Evolutionary conservation across 2,113 vertebrate species (phyloP).

Genomic region (Cryptotis parvus): DNA sequence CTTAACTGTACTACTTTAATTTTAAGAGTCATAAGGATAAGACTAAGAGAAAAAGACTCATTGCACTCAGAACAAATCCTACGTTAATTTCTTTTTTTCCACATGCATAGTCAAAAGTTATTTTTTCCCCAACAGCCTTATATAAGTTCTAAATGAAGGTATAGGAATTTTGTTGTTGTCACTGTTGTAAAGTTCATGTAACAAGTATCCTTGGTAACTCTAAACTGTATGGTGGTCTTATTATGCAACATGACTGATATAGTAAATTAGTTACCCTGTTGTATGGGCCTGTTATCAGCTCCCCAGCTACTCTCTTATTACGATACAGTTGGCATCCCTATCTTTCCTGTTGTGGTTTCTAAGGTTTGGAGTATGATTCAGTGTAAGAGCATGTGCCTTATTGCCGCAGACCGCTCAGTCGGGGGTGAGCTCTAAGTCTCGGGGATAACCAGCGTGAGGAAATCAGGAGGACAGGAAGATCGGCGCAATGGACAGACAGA

Average conservation of each 20-base stretch:
- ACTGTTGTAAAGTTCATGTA: background rate
- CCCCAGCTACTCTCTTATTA: background rate
- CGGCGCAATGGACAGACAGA: too few species aligned
- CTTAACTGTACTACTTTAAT: background rate
- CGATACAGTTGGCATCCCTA: background rate
- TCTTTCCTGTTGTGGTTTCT: background rate
- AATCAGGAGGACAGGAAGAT: too few species aligned
- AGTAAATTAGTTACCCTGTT: background rate
- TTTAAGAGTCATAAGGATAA: background rate
- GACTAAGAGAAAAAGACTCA: background rate
- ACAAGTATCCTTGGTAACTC: background rate
- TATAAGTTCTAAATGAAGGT: background rate
- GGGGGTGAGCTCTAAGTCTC: too few species aligned
- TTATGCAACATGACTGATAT: background rate
- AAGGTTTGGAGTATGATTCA: too few species aligned
- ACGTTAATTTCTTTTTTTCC: background rate
- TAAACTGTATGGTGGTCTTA: background rate
- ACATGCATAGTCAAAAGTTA: background rate
- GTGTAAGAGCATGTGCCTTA: too few species aligned
- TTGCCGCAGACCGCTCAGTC: too few species aligned
- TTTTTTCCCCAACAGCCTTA: background rate
- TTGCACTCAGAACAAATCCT: background rate
- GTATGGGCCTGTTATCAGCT: background rate
- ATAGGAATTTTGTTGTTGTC: background rate
- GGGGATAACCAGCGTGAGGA: too few species aligned